Percentiles rank a stretch among this genome's conserved stretches.
These are phyloP conservation scores for Rhodeus uyekii DNA, from an alignment of 2,797 vertebrate genomes.

Conservation along the genomic window DNA sequence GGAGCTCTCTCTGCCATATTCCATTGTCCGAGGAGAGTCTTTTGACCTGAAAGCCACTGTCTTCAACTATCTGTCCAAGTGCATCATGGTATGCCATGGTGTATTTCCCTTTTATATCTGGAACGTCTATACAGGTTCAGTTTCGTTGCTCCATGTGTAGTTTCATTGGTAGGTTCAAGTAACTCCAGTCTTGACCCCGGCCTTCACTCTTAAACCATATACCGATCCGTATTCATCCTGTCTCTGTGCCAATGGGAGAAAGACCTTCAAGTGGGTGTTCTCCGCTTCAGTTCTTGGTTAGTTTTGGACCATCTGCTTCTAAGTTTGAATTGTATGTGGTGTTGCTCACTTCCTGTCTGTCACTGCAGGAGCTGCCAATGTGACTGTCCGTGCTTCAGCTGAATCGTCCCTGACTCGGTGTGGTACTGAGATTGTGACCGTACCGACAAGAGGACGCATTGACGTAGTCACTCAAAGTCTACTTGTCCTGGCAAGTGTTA, in stretches of 20 bases:
- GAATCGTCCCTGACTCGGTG: constrained; percentile 56
- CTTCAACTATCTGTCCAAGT: constrained; percentile 1
- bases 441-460: constrained; percentile 71
- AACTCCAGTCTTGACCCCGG: neutral
- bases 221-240: neutral
- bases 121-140: accelerated
- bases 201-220: neutral
- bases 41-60: neutral
- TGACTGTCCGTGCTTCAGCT: neutral
- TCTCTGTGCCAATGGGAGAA: constrained; percentile 8
- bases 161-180: constrained; percentile 1
- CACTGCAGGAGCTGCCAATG: neutral
- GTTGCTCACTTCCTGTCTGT: neutral
- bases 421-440: constrained; percentile 63
- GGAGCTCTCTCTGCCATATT: constrained; percentile 19
- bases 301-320: neutral
- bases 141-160: neutral
- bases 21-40: neutral
- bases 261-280: constrained; percentile 5
- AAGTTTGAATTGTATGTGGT: too few relatives aligned
- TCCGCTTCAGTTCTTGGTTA: neutral
- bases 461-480: constrained; percentile 68
- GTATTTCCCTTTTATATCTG: neutral
- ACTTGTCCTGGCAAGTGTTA: constrained; percentile 65
- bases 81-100: neutral